Conservation (phyloP, 2,888 invertebrate species). For the Pristionchus japonicus region DNA sequence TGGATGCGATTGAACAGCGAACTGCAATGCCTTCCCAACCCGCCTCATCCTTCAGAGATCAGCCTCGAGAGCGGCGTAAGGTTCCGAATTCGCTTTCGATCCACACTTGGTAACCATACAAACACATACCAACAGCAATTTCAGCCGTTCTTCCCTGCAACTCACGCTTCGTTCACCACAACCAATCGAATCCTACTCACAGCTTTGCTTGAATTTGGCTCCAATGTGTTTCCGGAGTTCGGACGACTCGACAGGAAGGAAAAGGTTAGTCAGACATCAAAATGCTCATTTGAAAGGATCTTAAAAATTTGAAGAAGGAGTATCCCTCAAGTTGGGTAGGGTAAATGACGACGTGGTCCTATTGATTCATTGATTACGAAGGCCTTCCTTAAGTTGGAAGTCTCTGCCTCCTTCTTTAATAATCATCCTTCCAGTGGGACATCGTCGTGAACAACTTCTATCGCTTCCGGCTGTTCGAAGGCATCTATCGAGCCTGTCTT, state of each 20-base stretch:
- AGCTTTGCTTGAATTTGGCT: not conserved
- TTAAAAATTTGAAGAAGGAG: too few relatives aligned
- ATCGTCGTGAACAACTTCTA: not conserved
- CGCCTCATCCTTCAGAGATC: not conserved
- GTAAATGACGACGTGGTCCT: not conserved
- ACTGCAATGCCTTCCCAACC: not conserved
- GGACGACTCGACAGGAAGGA: not conserved
- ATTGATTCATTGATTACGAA: too few relatives aligned
- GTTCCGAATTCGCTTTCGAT: too few relatives aligned
- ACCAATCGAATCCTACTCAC: not conserved
- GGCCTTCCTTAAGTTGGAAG: not conserved
- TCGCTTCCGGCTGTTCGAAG: not conserved
- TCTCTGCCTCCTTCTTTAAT: too few relatives aligned
- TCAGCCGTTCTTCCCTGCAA: conserved; percentile 6
- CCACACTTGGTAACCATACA: too few relatives aligned
- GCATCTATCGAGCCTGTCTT: not conserved
- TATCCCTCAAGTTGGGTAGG: too few relatives aligned
- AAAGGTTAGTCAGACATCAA: not conserved
- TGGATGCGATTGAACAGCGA: conserved; percentile 13
- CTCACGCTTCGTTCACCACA: not conserved
- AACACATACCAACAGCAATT: not conserved
- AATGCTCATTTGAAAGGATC: too few relatives aligned
- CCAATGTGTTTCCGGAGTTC: not conserved
- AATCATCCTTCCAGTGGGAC: not conserved
- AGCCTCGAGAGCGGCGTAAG: not conserved